Conservation (phyloP, 2,797 vertebrate genomes). For the Eurystomus glaucurus region DNA sequence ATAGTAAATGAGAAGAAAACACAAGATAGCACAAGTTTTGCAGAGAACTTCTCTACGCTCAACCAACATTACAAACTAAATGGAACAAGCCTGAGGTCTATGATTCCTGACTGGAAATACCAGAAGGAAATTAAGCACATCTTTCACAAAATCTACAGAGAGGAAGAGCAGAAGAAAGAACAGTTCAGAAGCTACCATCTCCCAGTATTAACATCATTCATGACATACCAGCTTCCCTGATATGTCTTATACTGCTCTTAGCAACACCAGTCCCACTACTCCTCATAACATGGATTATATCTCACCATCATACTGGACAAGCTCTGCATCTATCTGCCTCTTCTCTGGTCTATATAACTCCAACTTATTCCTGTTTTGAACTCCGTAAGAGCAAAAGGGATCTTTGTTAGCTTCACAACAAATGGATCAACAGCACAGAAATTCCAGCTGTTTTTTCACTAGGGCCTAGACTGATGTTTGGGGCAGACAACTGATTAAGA, state of each 20-base stretch:
- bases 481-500: neutral
- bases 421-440: neutral
- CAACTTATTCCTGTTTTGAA: neutral
- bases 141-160: neutral
- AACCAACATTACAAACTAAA: neutral
- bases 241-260: neutral
- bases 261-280: neutral
- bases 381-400: neutral
- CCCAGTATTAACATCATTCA: neutral
- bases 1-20: neutral
- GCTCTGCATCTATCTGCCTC: neutral
- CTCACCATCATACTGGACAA: neutral
- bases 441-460: neutral
- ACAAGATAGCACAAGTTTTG: neutral
- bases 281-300: neutral
- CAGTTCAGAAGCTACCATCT: neutral
- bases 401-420: neutral
- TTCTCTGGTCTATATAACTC: neutral
- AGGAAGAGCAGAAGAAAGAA: neutral
- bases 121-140: neutral
- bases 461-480: neutral
- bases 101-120: neutral
- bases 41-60: neutral
- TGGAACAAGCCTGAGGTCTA: neutral
- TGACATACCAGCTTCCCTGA: neutral